Conservation (phyloP, 2,113 vertebrate species). For the Odocoileus hemionus region DNA sequence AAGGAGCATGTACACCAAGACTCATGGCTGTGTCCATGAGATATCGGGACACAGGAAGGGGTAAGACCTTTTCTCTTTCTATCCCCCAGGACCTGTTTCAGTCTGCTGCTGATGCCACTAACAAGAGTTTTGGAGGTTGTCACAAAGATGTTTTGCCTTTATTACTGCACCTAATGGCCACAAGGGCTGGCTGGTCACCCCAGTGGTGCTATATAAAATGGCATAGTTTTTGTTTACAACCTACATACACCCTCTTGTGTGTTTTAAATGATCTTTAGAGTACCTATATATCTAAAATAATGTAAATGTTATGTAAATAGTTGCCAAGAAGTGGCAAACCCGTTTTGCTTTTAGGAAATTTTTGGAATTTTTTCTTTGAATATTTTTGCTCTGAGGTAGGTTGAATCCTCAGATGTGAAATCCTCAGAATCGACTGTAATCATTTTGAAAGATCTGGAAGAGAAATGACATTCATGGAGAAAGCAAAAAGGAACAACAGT, state of each 20-base stretch:
- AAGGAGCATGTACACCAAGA: not conserved
- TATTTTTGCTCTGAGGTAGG: not conserved
- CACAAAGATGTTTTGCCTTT: not conserved
- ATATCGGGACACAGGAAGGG: fast-evolving
- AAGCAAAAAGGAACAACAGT: not conserved
- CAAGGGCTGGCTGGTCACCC: too few species aligned
- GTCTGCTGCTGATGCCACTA: not conserved
- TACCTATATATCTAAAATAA: not conserved
- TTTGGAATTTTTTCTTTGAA: not conserved
- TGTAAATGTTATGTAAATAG: not conserved
- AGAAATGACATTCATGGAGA: not conserved
- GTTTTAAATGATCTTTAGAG: not conserved
- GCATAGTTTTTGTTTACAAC: not conserved
- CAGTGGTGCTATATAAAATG: not conserved
- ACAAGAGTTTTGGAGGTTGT: not conserved
- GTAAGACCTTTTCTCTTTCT: too few species aligned
- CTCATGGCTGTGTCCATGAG: not conserved
- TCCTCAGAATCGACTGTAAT: not conserved
- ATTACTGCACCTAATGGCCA: not conserved
- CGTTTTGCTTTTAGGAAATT: not conserved
- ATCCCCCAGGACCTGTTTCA: not conserved
- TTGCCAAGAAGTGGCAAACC: not conserved
- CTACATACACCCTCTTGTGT: not conserved
- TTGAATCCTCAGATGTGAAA: not conserved
- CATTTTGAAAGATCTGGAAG: not conserved